Evolutionary conservation across 2,113 vertebrate species (phyloP).

Genomic region (Climacteris rufus): DNA sequence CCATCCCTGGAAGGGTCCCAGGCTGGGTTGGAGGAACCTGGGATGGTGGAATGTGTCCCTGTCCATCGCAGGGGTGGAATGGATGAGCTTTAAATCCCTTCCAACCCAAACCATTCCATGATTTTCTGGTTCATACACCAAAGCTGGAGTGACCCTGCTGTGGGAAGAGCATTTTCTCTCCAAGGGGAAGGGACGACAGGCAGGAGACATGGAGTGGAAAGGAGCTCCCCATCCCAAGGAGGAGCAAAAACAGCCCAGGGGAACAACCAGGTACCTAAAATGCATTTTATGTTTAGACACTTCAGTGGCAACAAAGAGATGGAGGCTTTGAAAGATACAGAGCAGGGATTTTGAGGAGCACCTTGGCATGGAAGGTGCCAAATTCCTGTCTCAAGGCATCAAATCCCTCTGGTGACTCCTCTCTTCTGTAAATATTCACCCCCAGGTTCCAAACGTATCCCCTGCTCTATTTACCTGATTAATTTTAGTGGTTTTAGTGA

Average conservation of each 20-base stretch:
- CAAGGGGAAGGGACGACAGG: background rate
- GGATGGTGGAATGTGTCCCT: background rate
- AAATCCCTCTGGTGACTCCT: background rate
- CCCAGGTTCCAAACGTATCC: background rate
- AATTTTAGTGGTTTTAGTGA: background rate
- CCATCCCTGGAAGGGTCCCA: background rate
- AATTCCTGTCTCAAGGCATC: background rate
- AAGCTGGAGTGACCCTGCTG: background rate
- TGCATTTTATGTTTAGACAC: background rate
- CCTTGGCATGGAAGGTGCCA: background rate
- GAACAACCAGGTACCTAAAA: background rate
- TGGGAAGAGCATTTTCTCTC: background rate
- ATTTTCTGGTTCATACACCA: background rate
- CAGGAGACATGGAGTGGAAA: background rate
- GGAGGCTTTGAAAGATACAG: background rate
- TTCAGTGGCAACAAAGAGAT: no score
- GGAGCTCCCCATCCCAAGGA: background rate
- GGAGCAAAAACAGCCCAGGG: background rate
- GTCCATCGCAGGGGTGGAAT: background rate
- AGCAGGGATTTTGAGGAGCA: background rate
- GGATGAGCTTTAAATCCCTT: background rate
- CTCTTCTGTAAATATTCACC: background rate
- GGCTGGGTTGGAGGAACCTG: background rate
- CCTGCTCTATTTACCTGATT: background rate
- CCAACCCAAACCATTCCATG: background rate